Conservation (phyloP, 1,140 invertebrate genomes). For the Conus ventricosus region DNA sequence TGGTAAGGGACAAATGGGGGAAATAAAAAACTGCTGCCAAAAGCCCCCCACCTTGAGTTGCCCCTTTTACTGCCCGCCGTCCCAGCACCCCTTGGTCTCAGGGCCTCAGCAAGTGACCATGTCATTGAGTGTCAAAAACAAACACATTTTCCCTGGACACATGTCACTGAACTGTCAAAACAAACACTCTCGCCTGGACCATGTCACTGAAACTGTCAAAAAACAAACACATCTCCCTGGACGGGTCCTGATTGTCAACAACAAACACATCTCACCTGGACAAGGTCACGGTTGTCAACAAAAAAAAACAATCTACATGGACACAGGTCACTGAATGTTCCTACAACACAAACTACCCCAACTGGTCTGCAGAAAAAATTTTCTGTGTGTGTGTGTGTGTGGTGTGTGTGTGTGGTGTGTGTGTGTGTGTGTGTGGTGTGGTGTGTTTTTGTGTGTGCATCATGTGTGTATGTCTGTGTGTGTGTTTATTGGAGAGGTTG, state of each 20-base stretch:
- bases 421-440: too few species aligned
- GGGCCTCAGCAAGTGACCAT: constrained; percentile 72
- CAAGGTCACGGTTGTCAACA: neutral
- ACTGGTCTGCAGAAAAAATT: neutral
- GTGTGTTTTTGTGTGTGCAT: too few species aligned
- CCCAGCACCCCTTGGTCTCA: constrained; percentile 74
- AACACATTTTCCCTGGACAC: constrained; percentile 45
- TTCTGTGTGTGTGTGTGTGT: too few species aligned
- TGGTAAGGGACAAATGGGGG: too few species aligned
- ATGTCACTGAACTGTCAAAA: constrained; percentile 67
- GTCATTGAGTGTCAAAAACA: constrained; percentile 64
- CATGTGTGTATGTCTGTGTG: too few species aligned
- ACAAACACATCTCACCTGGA: neutral
- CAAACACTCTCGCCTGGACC: neutral
- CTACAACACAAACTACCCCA: neutral
- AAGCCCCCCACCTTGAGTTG: constrained; percentile 66
- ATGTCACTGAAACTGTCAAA: too few species aligned
- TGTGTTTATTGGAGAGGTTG: too few species aligned
- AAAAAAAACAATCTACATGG: neutral
- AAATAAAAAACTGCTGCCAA: too few species aligned
- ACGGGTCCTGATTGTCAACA: constrained; percentile 68
- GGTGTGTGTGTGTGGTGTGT: too few species aligned
- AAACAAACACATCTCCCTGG: constrained; percentile 29
- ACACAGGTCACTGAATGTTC: neutral
- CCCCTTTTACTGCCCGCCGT: constrained; percentile 71